Conservation (phyloP, 2,797 vertebrate genomes). For the Takifugu ocellatus region DNA sequence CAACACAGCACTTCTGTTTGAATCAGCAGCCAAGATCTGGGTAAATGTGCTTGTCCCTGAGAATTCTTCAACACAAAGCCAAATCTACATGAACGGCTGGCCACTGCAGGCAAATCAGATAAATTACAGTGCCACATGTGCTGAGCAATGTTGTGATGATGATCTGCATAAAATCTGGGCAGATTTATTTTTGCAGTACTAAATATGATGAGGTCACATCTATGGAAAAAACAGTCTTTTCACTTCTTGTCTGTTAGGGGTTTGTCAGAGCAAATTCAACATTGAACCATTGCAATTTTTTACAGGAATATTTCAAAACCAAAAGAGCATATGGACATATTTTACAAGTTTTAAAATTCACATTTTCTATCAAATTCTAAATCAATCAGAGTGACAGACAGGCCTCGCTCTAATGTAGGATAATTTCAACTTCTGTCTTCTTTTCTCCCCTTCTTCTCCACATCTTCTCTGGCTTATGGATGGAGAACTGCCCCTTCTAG, state of each 20-base stretch:
- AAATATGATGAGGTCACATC: slow-evolving; percentile 7
- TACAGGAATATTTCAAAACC: neutral
- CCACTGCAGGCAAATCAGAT: slow-evolving; percentile 46
- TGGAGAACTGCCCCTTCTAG: slow-evolving; percentile 33
- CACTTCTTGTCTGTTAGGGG: neutral
- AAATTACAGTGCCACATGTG: slow-evolving; percentile 22
- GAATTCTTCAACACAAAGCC: slow-evolving; percentile 60
- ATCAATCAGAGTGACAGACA: slow-evolving; percentile 19
- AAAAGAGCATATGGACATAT: neutral
- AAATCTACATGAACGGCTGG: slow-evolving; percentile 51
- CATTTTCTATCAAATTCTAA: neutral
- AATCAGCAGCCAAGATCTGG: slow-evolving; percentile 63
- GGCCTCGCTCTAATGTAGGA: slow-evolving; percentile 7
- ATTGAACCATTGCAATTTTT: neutral
- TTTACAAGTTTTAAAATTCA: neutral
- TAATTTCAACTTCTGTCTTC: neutral
- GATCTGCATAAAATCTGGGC: slow-evolving; percentile 27
- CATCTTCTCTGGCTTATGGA: slow-evolving; percentile 29
- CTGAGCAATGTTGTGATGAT: slow-evolving; percentile 12
- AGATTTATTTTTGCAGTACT: slow-evolving; percentile 11
- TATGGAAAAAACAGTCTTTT: neutral
- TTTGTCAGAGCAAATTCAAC: neutral
- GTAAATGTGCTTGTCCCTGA: slow-evolving; percentile 66
- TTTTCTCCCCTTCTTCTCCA: slow-evolving; percentile 8
- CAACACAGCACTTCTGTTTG: slow-evolving; percentile 70